phyloP scores from a whole-genome alignment of 1,140 invertebrate genomes.

The Glomeris maerens region DNA sequence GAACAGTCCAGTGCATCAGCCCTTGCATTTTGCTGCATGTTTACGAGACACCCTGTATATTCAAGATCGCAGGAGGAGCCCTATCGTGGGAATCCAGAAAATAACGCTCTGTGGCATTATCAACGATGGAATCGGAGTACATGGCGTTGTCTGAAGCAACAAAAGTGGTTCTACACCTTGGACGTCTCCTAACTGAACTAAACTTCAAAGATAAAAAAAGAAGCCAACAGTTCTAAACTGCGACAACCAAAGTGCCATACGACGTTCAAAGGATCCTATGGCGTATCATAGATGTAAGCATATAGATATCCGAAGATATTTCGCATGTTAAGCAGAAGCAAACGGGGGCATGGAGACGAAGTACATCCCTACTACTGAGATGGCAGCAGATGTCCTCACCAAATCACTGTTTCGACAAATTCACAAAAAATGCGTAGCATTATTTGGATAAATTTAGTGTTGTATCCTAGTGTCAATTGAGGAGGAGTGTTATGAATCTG shows the following conservation, averaged over 20 bases:
- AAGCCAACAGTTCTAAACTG: neutral
- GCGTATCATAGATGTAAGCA: neutral
- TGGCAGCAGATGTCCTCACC: neutral
- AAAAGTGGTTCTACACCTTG: conserved; percentile 31
- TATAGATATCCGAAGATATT: neutral
- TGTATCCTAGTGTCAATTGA: too few species aligned
- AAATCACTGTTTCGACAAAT: neutral
- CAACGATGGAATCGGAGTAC: conserved; percentile 33
- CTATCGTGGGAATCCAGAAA: conserved; percentile 37
- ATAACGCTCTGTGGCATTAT: conserved; percentile 34
- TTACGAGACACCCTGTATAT: too few species aligned
- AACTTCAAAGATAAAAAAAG: neutral
- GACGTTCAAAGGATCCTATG: neutral
- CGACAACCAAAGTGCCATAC: neutral
- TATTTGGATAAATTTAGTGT: too few species aligned
- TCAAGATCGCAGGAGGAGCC: conserved; percentile 15
- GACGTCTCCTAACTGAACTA: neutral
- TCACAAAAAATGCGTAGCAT: neutral
- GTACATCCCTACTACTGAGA: neutral
- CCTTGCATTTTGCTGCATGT: too few species aligned
- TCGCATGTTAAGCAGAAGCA: neutral
- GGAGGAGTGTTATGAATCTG: too few species aligned
- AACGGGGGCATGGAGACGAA: neutral
- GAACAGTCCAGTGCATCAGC: too few species aligned
- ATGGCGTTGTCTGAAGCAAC: conserved; percentile 27